Base-by-base conservation (phyloP, 37 sponge, comb jelly and placozoan genomes). In the Spongia lamella region DNA sequence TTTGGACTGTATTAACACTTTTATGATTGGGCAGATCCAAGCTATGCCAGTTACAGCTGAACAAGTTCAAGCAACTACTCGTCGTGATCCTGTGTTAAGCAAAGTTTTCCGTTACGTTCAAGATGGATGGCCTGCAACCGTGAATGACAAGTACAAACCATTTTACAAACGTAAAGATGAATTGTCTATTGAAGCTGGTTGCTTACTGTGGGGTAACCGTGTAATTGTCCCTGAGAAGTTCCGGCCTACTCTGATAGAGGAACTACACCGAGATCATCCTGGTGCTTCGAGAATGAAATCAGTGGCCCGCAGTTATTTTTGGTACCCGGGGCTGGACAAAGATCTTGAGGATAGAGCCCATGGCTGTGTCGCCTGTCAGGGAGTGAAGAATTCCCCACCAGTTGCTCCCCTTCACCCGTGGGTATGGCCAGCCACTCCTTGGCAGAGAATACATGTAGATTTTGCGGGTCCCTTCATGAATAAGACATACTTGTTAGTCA, bases 271-370 rank as follows among this genome's bases (percentile, higher is more conserved):
- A 59, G 61, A 29, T 9, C 61, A 59, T 59, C 27, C 31, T 5
- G 61, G 61, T 29, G 31, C 31, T 26, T 59, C 11, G 11, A 59
- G 31, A 29, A 59, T 59, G 61, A 59, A 13, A 13, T 30, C 61
- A 29, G 31, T 59, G 27, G 61, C 61, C 31, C 31, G 61, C 61
- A 59, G 61, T 9, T 43, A 59, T 59, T 59, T 59, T 29, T 59
- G 61, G 61, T 13, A 29, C 7, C 61, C 61, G 5, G 31, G 31
- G 27, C 5, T 9, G 11, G 61, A 59, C 61, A 59, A 59, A 26
- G 61, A 59, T 59, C 27, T 59, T 59, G 61, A 59, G 31, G 27
- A 26, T 30, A 13, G 61, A 59, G 61, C 6, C 27, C 27, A 29
- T 29, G 27, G 7, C 61, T 59, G 61, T 59, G 61, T 29, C 6